Evolutionary conservation across 1,140 invertebrate genomes (phyloP).

Genomic region (Drosophila chauvacae): DNA sequence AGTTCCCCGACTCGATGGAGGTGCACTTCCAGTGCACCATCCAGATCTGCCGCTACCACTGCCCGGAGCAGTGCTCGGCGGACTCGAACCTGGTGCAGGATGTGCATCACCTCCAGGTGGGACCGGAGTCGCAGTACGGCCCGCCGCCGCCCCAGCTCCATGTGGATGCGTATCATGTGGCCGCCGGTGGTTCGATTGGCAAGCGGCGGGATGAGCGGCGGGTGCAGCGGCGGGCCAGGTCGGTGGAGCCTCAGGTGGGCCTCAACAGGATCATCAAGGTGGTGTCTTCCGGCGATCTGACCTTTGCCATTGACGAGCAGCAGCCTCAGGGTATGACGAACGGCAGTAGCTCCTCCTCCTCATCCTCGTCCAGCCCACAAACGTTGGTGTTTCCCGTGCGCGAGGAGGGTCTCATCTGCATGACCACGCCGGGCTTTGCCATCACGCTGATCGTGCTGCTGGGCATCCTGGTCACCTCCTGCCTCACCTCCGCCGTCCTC

Average conservation of each 20-base stretch:
- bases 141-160: conserved; percentile 87
- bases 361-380: conserved; percentile 85
- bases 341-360: neutral
- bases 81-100: conserved; percentile 86
- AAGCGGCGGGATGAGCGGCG: conserved; percentile 91
- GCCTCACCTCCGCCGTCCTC: conserved; percentile 92
- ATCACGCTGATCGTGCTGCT: conserved; percentile 92
- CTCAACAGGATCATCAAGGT: conserved; percentile 93
- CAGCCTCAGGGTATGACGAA: conserved; percentile 79
- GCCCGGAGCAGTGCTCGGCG: conserved; percentile 93
- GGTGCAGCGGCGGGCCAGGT: conserved; percentile 87
- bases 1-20: conserved; percentile 98
- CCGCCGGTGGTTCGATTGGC: conserved; percentile 84
- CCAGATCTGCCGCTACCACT: conserved; percentile 96
- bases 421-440: conserved; percentile 95
- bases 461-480: conserved; percentile 92
- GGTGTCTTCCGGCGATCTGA: conserved; percentile 93
- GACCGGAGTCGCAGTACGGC: conserved; percentile 89
- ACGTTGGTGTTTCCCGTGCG: conserved; percentile 89
- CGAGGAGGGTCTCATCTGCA: conserved; percentile 92
- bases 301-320: conserved; percentile 90
- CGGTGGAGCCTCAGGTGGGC: conserved; percentile 89
- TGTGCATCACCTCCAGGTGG: conserved; percentile 85
- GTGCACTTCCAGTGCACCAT: conserved; percentile 98
- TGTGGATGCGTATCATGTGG: conserved; percentile 87